Conservation (phyloP, 2,888 invertebrate species). For the Agrochola lota region DNA sequence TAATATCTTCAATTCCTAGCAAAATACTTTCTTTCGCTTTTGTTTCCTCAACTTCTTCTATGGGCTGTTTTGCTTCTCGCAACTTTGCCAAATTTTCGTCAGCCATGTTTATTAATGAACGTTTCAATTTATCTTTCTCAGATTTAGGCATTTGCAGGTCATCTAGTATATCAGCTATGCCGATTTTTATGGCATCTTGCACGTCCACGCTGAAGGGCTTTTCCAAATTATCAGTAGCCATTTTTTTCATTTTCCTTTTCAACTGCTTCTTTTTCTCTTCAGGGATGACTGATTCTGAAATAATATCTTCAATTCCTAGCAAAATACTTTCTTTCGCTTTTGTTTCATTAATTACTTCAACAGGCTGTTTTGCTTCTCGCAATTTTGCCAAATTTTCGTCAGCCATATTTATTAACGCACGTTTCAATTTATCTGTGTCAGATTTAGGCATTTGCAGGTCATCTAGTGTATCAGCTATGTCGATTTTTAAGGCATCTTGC, state of each 20-base stretch:
- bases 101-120: too few species aligned
- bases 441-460: too few species aligned
- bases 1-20: not conserved
- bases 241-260: constrained; percentile 1
- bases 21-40: not conserved
- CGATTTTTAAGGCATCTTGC: too few species aligned
- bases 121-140: too few species aligned
- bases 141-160: not conserved
- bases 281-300: not conserved
- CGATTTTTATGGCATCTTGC: constrained; percentile 1
- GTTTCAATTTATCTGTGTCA: too few species aligned
- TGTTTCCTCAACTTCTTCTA: not conserved
- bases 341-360: not conserved
- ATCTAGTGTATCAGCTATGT: too few species aligned
- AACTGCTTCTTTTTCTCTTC: not conserved
- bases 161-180: constrained; percentile 12
- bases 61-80: too few species aligned
- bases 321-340: constrained; percentile 2
- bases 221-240: not conserved
- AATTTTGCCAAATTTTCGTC: not conserved
- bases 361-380: not conserved
- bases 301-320: not conserved
- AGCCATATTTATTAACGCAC: too few species aligned
- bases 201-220: not conserved
- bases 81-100: too few species aligned